Percentiles rank a stretch among this genome's conserved stretches.
Conservation (phyloP, 2,888 invertebrate genomes). For the Caenorhabditis angaria region DNA sequence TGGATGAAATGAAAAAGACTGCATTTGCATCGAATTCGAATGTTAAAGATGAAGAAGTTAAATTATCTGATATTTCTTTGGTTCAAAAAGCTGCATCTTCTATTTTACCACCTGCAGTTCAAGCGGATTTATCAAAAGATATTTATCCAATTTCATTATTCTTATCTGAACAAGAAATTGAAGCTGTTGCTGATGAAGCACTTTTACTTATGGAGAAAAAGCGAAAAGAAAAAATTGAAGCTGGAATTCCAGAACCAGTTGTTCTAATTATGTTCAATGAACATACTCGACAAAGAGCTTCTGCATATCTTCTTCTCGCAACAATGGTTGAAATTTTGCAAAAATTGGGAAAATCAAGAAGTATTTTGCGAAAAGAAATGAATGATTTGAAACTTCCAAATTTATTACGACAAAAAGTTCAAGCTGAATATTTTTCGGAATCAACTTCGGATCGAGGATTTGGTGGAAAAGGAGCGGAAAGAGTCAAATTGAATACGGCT, state of each 20-base stretch:
- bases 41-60: slow-evolving; percentile 32
- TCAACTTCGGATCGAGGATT: slow-evolving; percentile 21
- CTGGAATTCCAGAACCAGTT: slow-evolving; percentile 32
- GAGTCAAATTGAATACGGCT: slow-evolving; percentile 33
- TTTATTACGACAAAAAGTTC: slow-evolving; percentile 40
- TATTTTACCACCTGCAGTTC: slow-evolving; percentile 44
- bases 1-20: slow-evolving; percentile 54
- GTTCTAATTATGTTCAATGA: slow-evolving; percentile 32
- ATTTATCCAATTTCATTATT: slow-evolving; percentile 56
- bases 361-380: slow-evolving; percentile 33
- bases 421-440: slow-evolving; percentile 39
- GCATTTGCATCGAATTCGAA: slow-evolving; percentile 50
- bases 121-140: slow-evolving; percentile 36
- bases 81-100: slow-evolving; percentile 40
- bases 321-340: slow-evolving; percentile 33
- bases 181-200: slow-evolving; percentile 21
- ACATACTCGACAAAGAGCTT: slow-evolving; percentile 17
- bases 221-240: slow-evolving; percentile 28
- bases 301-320: slow-evolving; percentile 24
- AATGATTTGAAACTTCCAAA: slow-evolving; percentile 42
- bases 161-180: slow-evolving; percentile 43
- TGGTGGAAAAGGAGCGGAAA: slow-evolving; percentile 18
- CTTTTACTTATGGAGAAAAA: slow-evolving; percentile 24
- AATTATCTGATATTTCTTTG: slow-evolving; percentile 43
- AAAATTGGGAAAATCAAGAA: slow-evolving; percentile 21